Conservation (phyloP, 2,113 vertebrate genomes). For the Clarias batrachus region DNA sequence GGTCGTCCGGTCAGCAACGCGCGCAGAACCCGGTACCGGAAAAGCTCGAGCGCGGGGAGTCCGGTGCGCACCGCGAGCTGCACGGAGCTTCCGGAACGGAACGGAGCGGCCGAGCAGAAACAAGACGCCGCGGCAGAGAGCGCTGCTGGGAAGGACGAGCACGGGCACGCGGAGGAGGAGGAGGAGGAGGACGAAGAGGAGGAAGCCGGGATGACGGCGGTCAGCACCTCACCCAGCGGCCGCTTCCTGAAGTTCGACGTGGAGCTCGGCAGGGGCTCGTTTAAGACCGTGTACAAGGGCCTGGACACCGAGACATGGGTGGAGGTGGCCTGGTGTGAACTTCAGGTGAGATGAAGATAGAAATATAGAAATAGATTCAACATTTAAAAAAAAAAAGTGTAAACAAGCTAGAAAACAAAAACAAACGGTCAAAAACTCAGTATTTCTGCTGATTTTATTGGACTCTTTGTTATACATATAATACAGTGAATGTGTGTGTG, state of each 20-base stretch:
- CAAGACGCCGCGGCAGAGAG: slow-evolving; percentile 43
- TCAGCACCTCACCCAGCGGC: slow-evolving; percentile 91
- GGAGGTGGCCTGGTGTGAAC: slow-evolving; percentile 97
- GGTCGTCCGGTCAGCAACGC: background rate
- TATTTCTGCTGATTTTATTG: no score
- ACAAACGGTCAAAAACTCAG: no score
- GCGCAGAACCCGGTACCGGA: slow-evolving; percentile 61
- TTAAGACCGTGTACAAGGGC: slow-evolving; percentile 98
- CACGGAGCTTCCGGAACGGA: slow-evolving; percentile 59
- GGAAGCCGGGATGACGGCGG: slow-evolving; percentile 93
- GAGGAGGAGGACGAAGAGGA: slow-evolving; percentile 81
- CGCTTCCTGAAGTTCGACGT: slow-evolving; percentile 99
- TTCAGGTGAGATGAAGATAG: slow-evolving; percentile 83
- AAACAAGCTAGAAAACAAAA: background rate
- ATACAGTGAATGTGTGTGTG: no score
- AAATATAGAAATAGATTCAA: background rate
- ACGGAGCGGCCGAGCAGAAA: slow-evolving; percentile 57
- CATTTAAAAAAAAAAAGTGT: background rate
- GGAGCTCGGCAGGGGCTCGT: slow-evolving; percentile 94
- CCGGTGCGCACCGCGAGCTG: slow-evolving; percentile 59
- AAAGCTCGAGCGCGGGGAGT: slow-evolving; percentile 58
- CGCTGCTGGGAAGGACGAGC: slow-evolving; percentile 62
- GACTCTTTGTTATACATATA: no score
- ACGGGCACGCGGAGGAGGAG: slow-evolving; percentile 68
- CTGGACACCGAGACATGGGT: slow-evolving; percentile 98